Evolutionary conservation across 2,888 invertebrate species (phyloP).

Genomic region (Orthosia incerta): DNA sequence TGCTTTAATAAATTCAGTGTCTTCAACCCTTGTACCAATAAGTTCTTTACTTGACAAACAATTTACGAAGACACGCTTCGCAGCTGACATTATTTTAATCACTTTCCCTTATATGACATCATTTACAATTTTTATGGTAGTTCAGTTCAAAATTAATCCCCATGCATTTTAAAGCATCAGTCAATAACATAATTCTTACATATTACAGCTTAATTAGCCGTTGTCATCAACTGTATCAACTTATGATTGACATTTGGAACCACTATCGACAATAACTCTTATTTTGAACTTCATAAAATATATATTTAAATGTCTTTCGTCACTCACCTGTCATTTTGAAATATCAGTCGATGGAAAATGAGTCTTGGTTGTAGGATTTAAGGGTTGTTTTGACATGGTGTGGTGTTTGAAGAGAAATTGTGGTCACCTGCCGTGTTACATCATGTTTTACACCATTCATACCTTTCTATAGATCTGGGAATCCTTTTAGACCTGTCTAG

Average conservation of each 20-base stretch:
- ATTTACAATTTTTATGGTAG: conserved; percentile 32
- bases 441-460: conserved; percentile 74
- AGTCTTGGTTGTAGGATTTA: conserved; percentile 28
- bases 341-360: conserved; percentile 41
- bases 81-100: conserved; percentile 32
- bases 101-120: conserved; percentile 18
- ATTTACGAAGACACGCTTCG: background rate
- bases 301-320: conserved; percentile 38
- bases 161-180: conserved; percentile 39
- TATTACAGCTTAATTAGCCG: conserved; percentile 59
- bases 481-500: conserved; percentile 45
- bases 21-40: too few relatives aligned
- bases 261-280: conserved; percentile 34
- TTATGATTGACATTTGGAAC: conserved; percentile 60
- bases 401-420: conserved; percentile 67
- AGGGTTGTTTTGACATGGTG: conserved; percentile 48
- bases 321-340: conserved; percentile 64
- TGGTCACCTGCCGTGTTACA: conserved; percentile 77
- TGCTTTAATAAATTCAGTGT: background rate
- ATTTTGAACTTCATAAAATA: conserved; percentile 24
- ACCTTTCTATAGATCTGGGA: conserved; percentile 54
- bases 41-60: background rate
- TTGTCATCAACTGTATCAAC: conserved; percentile 61
- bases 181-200: conserved; percentile 58
- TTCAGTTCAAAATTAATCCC: conserved; percentile 22